Evolutionary conservation across 2,797 vertebrate species (phyloP).

Genomic region (Sphenodon punctatus): DNA sequence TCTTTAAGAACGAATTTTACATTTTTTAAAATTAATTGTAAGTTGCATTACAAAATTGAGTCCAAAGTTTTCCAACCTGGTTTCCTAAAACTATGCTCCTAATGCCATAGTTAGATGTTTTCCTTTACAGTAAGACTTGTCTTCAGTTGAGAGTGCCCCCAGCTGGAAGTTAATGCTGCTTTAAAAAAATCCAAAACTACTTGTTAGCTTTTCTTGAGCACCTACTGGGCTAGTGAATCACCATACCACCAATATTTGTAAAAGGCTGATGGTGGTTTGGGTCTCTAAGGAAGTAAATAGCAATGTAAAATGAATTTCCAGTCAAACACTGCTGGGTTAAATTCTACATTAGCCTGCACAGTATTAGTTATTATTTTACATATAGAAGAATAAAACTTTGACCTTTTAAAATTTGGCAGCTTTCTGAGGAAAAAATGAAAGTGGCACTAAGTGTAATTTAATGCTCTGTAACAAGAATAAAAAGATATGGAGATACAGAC

Average conservation of each 20-base stretch:
- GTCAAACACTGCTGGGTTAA: slow-evolving; percentile 48
- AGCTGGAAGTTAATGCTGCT: background rate
- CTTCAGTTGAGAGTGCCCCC: slow-evolving; percentile 3
- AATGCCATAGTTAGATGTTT: slow-evolving; percentile 16
- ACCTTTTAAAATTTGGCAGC: slow-evolving; percentile 60
- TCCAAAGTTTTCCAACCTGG: slow-evolving; percentile 32
- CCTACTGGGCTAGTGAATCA: slow-evolving; percentile 29
- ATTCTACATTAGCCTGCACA: slow-evolving; percentile 31
- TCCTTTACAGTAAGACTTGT: slow-evolving; percentile 13
- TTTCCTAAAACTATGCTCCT: background rate
- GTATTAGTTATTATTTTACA: slow-evolving; percentile 52
- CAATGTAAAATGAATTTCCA: slow-evolving; percentile 40
- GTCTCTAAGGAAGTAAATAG: slow-evolving; percentile 6
- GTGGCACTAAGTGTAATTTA: slow-evolving; percentile 63
- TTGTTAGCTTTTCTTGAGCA: background rate
- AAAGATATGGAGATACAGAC: slow-evolving; percentile 64
- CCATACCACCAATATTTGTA: slow-evolving; percentile 21
- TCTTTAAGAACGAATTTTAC: slow-evolving; percentile 14
- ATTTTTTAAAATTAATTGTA: slow-evolving; percentile 22
- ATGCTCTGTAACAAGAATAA: slow-evolving; percentile 65
- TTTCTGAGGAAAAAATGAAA: slow-evolving; percentile 42
- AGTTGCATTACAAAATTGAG: slow-evolving; percentile 48
- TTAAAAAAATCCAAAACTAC: background rate
- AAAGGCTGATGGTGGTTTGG: background rate
- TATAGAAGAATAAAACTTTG: slow-evolving; percentile 54